A percentile compares a stretch with the other conserved stretches of the same genome.
These are phyloP conservation scores for Dipodomys merriami DNA, from an alignment of 2,113 vertebrate species.

Conservation along the genomic window DNA sequence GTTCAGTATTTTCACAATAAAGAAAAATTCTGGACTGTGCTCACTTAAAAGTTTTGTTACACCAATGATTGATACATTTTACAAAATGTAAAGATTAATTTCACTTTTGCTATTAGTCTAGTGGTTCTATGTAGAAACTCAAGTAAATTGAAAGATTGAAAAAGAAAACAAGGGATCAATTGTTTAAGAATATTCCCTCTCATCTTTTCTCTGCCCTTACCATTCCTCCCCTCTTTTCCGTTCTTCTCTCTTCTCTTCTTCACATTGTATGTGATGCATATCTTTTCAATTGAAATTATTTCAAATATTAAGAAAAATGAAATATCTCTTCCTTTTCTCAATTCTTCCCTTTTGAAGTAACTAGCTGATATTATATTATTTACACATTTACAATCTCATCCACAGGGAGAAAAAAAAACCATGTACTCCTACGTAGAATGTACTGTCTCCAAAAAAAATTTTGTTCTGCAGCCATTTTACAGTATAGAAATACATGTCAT, in stretches of 20 bases:
- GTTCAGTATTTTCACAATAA: no score
- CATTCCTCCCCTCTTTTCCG: no score
- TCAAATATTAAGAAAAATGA: not conserved
- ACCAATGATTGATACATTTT: not conserved
- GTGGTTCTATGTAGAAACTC: not conserved
- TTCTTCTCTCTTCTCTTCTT: not conserved
- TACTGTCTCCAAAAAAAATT: not conserved
- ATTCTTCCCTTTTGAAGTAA: not conserved
- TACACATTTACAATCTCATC: not conserved
- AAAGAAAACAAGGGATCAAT: not conserved
- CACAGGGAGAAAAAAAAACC: not conserved
- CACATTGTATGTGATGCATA: not conserved
- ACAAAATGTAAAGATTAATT: not conserved
- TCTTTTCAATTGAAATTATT: constrained; percentile 7
- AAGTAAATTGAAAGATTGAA: not conserved
- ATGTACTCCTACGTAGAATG: not conserved
- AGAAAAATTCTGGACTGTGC: not conserved
- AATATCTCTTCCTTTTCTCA: not conserved
- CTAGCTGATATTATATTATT: not conserved
- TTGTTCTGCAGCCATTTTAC: not conserved
- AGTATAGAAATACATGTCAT: not conserved
- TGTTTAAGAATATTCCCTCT: not conserved
- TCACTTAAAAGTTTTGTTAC: not conserved
- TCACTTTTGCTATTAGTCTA: not conserved
- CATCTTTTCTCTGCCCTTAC: no score